Evolutionary conservation across 2,113 vertebrate species (phyloP).

Genomic region (Erythrocebus patas): DNA sequence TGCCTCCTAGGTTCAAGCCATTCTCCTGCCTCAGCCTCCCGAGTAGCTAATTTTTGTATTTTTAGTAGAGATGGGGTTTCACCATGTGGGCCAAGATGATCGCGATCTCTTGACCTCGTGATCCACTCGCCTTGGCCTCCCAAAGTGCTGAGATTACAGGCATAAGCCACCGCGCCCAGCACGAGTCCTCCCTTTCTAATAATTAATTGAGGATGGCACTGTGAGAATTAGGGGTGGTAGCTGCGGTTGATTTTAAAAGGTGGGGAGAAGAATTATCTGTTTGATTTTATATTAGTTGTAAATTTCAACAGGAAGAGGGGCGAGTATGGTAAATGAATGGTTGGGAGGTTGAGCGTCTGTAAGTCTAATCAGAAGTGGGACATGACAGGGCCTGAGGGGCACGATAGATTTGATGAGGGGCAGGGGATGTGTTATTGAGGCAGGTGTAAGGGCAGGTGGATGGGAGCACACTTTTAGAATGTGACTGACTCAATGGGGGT

Average conservation of each 20-base stretch:
- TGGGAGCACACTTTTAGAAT: not conserved
- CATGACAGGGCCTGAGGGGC: not conserved
- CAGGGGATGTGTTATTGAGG: not conserved
- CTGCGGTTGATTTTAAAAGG: not conserved
- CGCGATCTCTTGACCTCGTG: too few relatives aligned
- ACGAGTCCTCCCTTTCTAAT: not conserved
- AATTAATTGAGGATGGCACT: not conserved
- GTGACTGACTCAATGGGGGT: slow-evolving; percentile 32
- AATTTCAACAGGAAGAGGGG: not conserved
- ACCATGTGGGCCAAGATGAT: too few relatives aligned
- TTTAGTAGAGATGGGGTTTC: too few relatives aligned
- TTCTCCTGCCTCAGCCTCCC: too few relatives aligned
- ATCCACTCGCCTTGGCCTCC: too few relatives aligned
- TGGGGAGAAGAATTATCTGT: not conserved
- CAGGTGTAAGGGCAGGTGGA: not conserved
- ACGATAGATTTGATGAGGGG: not conserved
- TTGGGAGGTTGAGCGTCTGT: not conserved
- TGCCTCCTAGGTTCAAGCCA: too few relatives aligned
- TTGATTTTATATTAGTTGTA: slow-evolving; percentile 6
- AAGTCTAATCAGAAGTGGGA: not conserved
- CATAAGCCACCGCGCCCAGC: too few relatives aligned
- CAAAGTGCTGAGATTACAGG: too few relatives aligned
- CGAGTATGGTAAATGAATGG: not conserved
- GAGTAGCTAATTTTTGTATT: too few relatives aligned
- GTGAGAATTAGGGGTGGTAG: not conserved